Conservation (phyloP, 1,140 invertebrate genomes). For the Heterodera schachtii region DNA sequence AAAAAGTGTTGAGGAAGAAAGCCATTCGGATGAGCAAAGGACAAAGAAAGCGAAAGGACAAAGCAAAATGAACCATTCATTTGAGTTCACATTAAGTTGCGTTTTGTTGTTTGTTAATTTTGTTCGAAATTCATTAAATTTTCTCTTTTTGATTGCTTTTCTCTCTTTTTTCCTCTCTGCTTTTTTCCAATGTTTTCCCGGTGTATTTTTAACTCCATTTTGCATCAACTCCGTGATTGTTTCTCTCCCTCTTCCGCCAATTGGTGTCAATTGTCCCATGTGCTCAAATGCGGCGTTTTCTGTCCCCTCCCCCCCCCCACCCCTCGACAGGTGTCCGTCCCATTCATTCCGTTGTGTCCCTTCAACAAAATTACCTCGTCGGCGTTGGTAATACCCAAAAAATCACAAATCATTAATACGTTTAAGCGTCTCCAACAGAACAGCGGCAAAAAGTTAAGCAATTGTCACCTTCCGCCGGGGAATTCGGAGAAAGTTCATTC, state of each 20-base stretch:
- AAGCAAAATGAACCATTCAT: neutral
- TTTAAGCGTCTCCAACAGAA: neutral
- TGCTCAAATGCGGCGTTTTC: neutral
- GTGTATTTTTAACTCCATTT: neutral
- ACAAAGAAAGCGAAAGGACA: neutral
- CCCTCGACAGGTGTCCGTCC: neutral
- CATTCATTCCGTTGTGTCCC: neutral
- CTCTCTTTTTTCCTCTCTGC: neutral
- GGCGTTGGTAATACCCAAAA: neutral
- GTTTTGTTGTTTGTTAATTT: too few relatives aligned
- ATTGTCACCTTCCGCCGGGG: neutral
- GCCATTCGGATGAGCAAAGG: neutral
- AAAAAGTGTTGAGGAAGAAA: conserved; percentile 13
- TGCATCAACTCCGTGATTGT: neutral
- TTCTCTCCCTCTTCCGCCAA: neutral
- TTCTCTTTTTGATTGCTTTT: neutral
- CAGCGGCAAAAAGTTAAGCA: neutral
- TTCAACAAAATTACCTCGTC: neutral
- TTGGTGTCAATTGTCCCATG: conserved; percentile 15
- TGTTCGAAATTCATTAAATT: neutral
- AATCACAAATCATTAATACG: conserved; percentile 1
- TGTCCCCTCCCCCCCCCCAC: neutral
- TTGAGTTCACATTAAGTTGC: too few relatives aligned
- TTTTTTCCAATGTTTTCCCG: neutral
- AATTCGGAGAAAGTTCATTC: conserved; percentile 10